Evolutionary conservation across 2,888 invertebrate species (phyloP).

Genomic region (Rhaphigaster nebulosa): DNA sequence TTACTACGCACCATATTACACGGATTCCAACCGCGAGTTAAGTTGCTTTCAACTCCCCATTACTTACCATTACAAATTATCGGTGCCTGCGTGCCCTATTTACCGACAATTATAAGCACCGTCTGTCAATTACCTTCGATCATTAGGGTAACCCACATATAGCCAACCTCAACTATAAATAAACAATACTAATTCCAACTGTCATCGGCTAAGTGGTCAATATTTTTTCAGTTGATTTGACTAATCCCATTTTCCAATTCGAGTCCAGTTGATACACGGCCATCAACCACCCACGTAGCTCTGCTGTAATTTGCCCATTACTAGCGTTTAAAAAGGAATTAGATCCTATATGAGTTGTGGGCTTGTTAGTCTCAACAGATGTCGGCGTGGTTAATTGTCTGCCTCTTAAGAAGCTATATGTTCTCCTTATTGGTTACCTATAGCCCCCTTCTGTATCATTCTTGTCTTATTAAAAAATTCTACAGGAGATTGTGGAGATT

Average conservation of each 20-base stretch:
- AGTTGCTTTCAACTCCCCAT: background rate
- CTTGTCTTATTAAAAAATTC: background rate
- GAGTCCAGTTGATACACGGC: background rate
- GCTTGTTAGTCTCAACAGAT: slow-evolving; percentile 17
- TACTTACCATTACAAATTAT: background rate
- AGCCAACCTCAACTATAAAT: background rate
- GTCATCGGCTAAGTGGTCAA: slow-evolving; percentile 30
- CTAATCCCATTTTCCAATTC: slow-evolving; percentile 48
- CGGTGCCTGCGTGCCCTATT: background rate
- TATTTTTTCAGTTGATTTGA: slow-evolving; percentile 35
- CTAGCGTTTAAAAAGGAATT: slow-evolving; percentile 20
- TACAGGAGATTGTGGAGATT: no score
- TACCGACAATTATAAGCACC: background rate
- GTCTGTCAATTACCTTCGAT: background rate
- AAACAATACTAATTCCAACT: slow-evolving; percentile 29
- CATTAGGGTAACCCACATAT: background rate
- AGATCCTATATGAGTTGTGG: slow-evolving; percentile 17
- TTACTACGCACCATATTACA: background rate
- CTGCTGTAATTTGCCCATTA: slow-evolving; percentile 3
- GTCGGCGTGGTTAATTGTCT: background rate
- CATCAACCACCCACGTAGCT: slow-evolving; percentile 44
- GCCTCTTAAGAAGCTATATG: background rate
- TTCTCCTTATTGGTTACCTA: slow-evolving; percentile 4
- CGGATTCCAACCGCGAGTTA: background rate
- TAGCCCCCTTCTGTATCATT: background rate